Base-by-base conservation (phyloP, 2,113 vertebrate species). In the Labeo catla region DNA sequence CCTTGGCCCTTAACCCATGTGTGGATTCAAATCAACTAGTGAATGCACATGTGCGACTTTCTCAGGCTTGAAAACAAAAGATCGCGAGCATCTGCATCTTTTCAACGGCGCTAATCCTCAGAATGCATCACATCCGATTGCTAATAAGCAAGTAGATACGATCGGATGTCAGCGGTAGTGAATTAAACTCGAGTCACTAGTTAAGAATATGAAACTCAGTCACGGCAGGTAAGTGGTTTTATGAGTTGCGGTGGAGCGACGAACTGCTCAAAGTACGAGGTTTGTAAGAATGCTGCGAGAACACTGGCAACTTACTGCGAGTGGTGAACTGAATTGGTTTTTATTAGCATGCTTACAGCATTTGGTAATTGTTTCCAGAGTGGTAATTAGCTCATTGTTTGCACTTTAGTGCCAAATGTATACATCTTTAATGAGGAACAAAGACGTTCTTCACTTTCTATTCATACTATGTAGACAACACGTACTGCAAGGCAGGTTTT, bases 381-480 rank as follows among this genome's bases (percentile, higher is more conserved):
- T 89, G 77, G 88, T 91, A 88, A 87, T 92, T 91, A 90, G 88
- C 78, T 91, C 90, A 91, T 92, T 91, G 91, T 92, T 91, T 89
- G 87, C 91, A 89, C 89, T 85, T 89, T 77, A 16, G 63, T 88
- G 89, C 88, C 88, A 89, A 88, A 88, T 52, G 86, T 85, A 88
- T 88, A 88, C 59, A 81, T 87, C 77, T 89, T 76, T 86, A 68
- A 85, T 77, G 82, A 81, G 72, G 83, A 76, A 77, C 66, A 63
- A 72, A 85, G 76, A 59, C 47, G 79, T 82, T 88, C 76, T 79
- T 63, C 43, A 57, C 49, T 87, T 83, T 81, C 82, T 79, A 72
- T 89, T 87, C 59, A 78, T 77, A n/a, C 34, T 50, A 70, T 43
- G 66, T 21, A 52, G 47, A 61, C 8, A 76, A 74, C 8, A 43